These are phyloP conservation scores for Gambusia holbrooki DNA, from an alignment of 2,113 vertebrate genomes.

Conservation along the genomic window DNA sequence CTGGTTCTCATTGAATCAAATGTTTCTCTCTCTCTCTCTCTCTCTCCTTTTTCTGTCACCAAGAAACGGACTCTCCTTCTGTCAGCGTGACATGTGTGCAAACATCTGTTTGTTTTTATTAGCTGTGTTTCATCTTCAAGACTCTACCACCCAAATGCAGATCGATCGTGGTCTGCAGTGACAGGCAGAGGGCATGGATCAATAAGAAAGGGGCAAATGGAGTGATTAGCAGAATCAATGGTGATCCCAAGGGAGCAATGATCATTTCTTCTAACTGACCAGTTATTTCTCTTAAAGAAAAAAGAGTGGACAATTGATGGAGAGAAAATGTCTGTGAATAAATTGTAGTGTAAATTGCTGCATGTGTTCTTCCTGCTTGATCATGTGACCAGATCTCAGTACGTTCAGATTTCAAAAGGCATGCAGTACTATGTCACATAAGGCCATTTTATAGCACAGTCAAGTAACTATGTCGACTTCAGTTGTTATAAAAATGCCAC, in stretches of 20 bases:
- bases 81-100: neutral
- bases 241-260: slow-evolving; percentile 56
- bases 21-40: slow-evolving; percentile 1
- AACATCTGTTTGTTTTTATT: slow-evolving; percentile 3
- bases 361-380: too few relatives aligned
- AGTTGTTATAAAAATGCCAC: too few relatives aligned
- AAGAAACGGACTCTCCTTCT: slow-evolving; percentile 22
- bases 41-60: slow-evolving; percentile 55
- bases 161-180: slow-evolving; percentile 35
- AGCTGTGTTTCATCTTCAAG: slow-evolving; percentile 7
- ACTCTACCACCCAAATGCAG: slow-evolving; percentile 16
- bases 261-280: slow-evolving; percentile 30
- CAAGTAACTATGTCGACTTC: too few relatives aligned
- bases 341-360: slow-evolving; percentile 1
- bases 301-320: neutral
- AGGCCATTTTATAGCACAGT: too few relatives aligned
- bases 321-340: slow-evolving; percentile 18
- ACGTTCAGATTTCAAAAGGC: too few relatives aligned
- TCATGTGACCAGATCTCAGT: too few relatives aligned
- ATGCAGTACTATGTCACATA: too few relatives aligned
- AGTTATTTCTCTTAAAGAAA: neutral
- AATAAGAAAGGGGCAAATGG: slow-evolving; percentile 70
- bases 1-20: neutral
- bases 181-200: slow-evolving; percentile 42
- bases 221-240: slow-evolving; percentile 74